Conservation (phyloP, 1,140 invertebrate genomes). For the Brachionus manjavacas region DNA sequence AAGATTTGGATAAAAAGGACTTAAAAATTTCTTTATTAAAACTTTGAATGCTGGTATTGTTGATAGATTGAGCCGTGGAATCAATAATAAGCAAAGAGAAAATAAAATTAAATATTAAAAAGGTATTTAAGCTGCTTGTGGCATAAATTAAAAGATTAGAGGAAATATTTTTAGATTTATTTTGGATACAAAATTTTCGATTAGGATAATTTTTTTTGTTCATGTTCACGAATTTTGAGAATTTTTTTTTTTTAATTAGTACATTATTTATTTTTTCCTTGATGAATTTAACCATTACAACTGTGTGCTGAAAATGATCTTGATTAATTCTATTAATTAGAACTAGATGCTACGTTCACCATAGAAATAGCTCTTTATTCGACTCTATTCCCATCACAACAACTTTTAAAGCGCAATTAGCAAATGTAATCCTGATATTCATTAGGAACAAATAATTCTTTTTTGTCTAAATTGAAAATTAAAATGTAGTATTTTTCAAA, state of each 20-base stretch:
- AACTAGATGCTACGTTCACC: not conserved
- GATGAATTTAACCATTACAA: not conserved
- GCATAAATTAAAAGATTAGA: conserved; percentile 1
- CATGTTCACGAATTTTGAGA: not conserved
- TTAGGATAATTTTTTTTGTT: conserved; percentile 18
- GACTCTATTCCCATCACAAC: not conserved
- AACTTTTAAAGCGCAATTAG: not conserved
- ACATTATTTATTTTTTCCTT: not conserved
- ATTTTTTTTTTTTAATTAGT: not conserved
- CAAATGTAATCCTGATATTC: not conserved
- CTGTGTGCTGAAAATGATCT: not conserved
- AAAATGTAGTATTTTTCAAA: not conserved
- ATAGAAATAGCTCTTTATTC: not conserved
- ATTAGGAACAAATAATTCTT: not conserved
- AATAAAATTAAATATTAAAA: not conserved
- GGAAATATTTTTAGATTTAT: not conserved
- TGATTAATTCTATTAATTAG: not conserved
- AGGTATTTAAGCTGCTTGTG: not conserved
- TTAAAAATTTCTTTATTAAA: not conserved
- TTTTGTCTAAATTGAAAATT: not conserved
- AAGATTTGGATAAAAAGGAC: not conserved
- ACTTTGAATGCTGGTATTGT: not conserved
- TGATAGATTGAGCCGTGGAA: not conserved
- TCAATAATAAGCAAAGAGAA: not conserved
- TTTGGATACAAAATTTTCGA: not conserved